Evolutionary conservation across 2,888 invertebrate species (phyloP), one percentile per base, ranked within the genome.

Genomic region (Epinotia nisella): DNA sequence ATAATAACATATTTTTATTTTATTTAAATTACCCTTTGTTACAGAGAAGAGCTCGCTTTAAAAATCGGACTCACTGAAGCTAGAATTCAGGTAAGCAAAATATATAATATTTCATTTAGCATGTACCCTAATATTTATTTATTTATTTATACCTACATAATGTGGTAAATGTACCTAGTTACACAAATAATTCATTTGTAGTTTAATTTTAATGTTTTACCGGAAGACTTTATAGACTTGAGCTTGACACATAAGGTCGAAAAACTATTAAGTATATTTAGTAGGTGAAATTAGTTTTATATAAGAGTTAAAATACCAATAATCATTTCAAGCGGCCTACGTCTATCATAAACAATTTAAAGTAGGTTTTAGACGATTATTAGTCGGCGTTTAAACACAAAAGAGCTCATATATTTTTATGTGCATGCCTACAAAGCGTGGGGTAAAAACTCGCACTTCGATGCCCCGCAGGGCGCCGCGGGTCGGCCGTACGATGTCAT

Each of bases 21-120:
- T 15, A 45, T 15, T 3, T 15, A 15, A 29, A n/a, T n/a, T n/a
- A n/a, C n/a, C n/a, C n/a, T n/a, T 91, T 93, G 90, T 96, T 97
- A 70, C 96, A 97, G 98, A 93, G 98, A 98, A 92, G 98, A 98
- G 89, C 94, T 98, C 75, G 98, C 98, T 56, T 96, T 98, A 95
- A 98, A 98, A 94, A 98, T 98, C 84, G 98, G 98, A 81, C 94
- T 98, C 77, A 98, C 98, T 56, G 98, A 98, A 95, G 98, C 98
- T 74, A 95, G 98, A 89, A 98, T 98, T 90, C 98, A 98, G 96
- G 98, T 98, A 94, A 95, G 53, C 9, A 53, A 39, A 15, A 1
- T 39, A 21, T 61, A 17, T 7, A n/a, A 29, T 13, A 21, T 56
- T 13, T 51, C 51, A 11, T 13, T 55, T 11, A 15, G 9, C n/a